Percentiles rank a stretch among this genome's conserved stretches.
phyloP scores from a whole-genome alignment of 2,113 vertebrate species.

The Coturnix japonica region DNA sequence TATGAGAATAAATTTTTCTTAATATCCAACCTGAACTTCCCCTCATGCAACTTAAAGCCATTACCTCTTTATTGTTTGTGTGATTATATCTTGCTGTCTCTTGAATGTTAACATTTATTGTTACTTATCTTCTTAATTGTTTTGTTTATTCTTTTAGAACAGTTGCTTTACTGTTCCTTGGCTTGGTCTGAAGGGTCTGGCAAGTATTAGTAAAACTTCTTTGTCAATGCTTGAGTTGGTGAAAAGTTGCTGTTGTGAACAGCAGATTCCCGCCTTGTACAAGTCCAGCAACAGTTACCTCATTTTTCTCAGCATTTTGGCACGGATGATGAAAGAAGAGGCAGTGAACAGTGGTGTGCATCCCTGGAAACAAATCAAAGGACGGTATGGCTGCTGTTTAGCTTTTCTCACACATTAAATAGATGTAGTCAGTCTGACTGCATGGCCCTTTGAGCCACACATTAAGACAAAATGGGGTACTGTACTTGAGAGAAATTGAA shows the following conservation, averaged over 20 bases:
- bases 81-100: not conserved
- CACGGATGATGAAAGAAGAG: conserved; percentile 84
- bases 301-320: conserved; percentile 92
- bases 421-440: not conserved
- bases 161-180: conserved; percentile 89
- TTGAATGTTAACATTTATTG: not conserved
- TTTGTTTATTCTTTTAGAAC: conserved; percentile 78
- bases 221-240: conserved; percentile 88
- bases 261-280: conserved; percentile 81
- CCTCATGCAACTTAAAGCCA: too few relatives aligned
- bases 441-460: not conserved
- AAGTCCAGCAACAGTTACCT: conserved; percentile 90
- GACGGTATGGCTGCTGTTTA: conserved; percentile 80
- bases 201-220: conserved; percentile 84
- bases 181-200: conserved; percentile 89
- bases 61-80: not conserved
- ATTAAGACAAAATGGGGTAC: accelerated
- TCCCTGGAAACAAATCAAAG: conserved; percentile 97
- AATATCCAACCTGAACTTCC: too few relatives aligned
- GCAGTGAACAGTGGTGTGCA: conserved; percentile 78
- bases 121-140: not conserved
- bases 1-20: too few relatives aligned
- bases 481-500: not conserved
- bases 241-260: conserved; percentile 83
- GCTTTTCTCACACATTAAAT: not conserved